Evolutionary conservation across 2,113 vertebrate genomes (phyloP).

Genomic region (Bagarius yarrelli): DNA sequence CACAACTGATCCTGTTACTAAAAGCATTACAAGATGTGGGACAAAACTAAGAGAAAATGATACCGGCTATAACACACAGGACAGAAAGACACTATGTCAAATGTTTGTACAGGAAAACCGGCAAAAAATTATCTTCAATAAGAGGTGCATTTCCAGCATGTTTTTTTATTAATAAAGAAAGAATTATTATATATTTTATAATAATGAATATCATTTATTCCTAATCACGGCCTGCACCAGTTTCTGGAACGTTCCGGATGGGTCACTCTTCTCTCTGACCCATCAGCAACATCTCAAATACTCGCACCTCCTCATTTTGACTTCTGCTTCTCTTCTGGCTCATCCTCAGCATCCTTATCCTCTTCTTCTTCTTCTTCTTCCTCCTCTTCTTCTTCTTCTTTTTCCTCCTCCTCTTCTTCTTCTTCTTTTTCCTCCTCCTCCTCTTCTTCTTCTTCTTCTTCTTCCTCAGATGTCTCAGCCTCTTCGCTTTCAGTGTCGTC

Average conservation of each 20-base stretch:
- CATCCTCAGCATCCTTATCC: neutral
- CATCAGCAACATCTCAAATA: neutral
- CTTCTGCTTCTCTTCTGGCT: constrained; percentile 14
- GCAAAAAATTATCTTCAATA: no score
- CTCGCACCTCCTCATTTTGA: constrained; percentile 8
- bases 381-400: constrained; percentile 48
- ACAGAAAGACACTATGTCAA: no score
- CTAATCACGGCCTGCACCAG: neutral
- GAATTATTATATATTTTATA: no score
- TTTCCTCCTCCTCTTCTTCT: constrained; percentile 35
- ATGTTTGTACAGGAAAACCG: no score
- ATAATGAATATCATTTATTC: neutral
- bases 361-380: constrained; percentile 29
- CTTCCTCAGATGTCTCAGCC: constrained; percentile 57
- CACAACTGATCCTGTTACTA: neutral
- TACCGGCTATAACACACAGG: neutral
- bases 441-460: constrained; percentile 49
- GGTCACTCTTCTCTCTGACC: neutral
- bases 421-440: neutral
- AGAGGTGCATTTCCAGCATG: neutral
- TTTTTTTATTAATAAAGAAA: neutral
- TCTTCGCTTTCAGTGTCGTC: constrained; percentile 60
- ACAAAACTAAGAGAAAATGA: neutral
- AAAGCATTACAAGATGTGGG: neutral
- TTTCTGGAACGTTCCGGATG: neutral